Base-by-base conservation (phyloP, 2,888 invertebrate species). In the Macrosoma leucophasiata region DNA sequence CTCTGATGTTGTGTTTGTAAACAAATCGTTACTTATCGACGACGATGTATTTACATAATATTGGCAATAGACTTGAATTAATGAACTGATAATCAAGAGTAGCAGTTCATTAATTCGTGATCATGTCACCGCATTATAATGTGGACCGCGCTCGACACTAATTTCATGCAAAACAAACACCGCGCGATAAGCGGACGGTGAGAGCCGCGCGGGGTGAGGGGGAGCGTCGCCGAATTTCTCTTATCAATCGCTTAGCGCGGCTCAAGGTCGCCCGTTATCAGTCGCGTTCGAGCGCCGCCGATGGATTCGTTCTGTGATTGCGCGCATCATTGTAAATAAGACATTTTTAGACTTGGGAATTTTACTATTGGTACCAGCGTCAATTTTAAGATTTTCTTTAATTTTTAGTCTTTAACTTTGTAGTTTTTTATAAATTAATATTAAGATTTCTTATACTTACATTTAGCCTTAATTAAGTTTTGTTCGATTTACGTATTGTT, bases 221-320 rank as follows among this genome's bases (percentile, higher is more conserved):
- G 30, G 52, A 55, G 53, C 43, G 55, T 52, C 62, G 71, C 79
- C 79, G 62, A 84, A 79, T 63, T 75, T 75, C 65, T 55, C 73
- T 78, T 81, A 81, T 82, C 79, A 79, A 58, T 53, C 59, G 68
- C 64, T 69, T 65, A 72, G 64, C 66, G 57, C 62, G 49, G 53
- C 55, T 44, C 79, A 82, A 82, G 82, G 82, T 74, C 79, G 66
- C 58, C 52, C 48, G 64, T 72, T 81, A 81, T 82, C 81, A 71
- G 50, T 55, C 55, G 56, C 56, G 55, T 56, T 59, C 61, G 62
- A 54, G 65, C 68, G 59, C 50, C 58, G 56, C 58, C 50, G 54
- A 66, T 68, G 56, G 55, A 72, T 76, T 71, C 63, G 69, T 65
- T 71, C 61, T 60, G 68, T 63, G 72, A 78, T 75, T 72, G 69